Conservation (phyloP, 2,888 invertebrate genomes). For the Epistrophella euchroma region DNA sequence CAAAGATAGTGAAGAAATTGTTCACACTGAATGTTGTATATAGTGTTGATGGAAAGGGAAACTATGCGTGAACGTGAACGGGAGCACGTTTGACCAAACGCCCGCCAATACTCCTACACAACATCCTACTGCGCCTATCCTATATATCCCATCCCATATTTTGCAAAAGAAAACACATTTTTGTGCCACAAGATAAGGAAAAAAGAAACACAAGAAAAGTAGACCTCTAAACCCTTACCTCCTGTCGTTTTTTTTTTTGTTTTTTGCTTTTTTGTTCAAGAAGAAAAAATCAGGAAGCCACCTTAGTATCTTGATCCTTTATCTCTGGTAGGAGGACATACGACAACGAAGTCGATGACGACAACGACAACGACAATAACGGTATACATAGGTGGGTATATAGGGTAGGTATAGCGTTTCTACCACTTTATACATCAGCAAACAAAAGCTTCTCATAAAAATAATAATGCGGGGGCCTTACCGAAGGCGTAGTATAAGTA, state of each 20-base stretch:
- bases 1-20: constrained; percentile 36
- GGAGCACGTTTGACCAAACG: constrained; percentile 21
- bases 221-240: constrained; percentile 8
- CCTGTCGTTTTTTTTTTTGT: constrained; percentile 1
- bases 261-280: background rate
- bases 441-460: constrained; percentile 70
- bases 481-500: constrained; percentile 35
- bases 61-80: constrained; percentile 31
- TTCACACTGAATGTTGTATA: constrained; percentile 21
- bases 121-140: background rate
- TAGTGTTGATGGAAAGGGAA: constrained; percentile 16
- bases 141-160: constrained; percentile 4
- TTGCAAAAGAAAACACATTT: constrained; percentile 46
- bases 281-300: constrained; percentile 46
- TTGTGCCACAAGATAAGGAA: constrained; percentile 47
- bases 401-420: constrained; percentile 5
- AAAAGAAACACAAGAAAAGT: constrained; percentile 34
- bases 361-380: constrained; percentile 7
- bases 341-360: constrained; percentile 5
- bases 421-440: constrained; percentile 55
- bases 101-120: background rate
- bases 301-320: constrained; percentile 65
- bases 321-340: constrained; percentile 53
- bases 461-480: constrained; percentile 61
- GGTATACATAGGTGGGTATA: background rate